Conservation (phyloP, 2,113 vertebrate genomes). For the Oenanthe oenanthe region DNA sequence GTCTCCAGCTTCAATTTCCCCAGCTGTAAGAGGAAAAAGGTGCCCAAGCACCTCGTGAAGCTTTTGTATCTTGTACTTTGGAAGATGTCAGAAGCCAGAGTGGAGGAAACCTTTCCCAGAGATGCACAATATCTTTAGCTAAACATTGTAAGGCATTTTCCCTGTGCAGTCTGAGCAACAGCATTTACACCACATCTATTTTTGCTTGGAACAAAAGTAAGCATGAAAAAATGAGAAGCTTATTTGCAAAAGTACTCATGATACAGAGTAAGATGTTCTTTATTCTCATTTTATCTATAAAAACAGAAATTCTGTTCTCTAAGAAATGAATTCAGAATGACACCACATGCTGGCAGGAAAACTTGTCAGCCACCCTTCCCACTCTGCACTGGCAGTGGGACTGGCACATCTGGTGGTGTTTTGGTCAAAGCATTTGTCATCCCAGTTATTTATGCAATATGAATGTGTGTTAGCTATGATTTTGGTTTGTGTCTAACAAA, state of each 20-base stretch:
- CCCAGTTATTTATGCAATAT: slow-evolving; percentile 54
- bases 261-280: not conserved
- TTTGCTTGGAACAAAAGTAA: not conserved
- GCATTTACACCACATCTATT: not conserved
- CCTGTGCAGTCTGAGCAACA: not conserved
- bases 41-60: not conserved
- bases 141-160: not conserved
- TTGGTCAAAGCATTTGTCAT: not conserved
- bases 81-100: not conserved
- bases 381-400: not conserved
- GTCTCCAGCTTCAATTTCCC: not conserved
- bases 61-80: not conserved
- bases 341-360: not conserved
- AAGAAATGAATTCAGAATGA: not conserved
- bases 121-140: not conserved
- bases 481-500: slow-evolving; percentile 31
- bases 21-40: not conserved
- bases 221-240: not conserved
- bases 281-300: not conserved
- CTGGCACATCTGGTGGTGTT: slow-evolving; percentile 18
- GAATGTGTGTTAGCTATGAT: slow-evolving; percentile 29
- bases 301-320: slow-evolving; percentile 13
- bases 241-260: not conserved
- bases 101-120: not conserved
- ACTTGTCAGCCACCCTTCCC: not conserved